A percentile compares a stretch with the other conserved stretches of the same genome.
Evolutionary conservation across 2,888 invertebrate genomes (phyloP).

Genomic region (Metalampra italica): DNA sequence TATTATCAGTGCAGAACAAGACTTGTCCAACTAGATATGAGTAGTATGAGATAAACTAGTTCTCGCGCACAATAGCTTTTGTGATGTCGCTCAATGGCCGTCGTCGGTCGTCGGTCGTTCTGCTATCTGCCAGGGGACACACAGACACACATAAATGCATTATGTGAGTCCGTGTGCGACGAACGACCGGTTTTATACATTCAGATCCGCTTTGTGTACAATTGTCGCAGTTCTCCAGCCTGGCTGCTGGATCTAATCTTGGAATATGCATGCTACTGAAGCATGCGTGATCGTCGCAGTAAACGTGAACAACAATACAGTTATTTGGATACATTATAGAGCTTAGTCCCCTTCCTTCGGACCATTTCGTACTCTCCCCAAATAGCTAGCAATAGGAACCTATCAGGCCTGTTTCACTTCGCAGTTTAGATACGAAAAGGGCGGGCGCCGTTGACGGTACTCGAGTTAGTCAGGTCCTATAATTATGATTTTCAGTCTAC

Average conservation of each 20-base stretch:
- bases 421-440: too few relatives aligned
- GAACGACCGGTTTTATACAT: slow-evolving; percentile 58
- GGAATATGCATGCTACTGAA: slow-evolving; percentile 40
- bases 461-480: too few relatives aligned
- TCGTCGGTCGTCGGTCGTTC: slow-evolving; percentile 51
- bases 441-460: too few relatives aligned
- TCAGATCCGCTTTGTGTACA: slow-evolving; percentile 46
- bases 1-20: slow-evolving; percentile 70
- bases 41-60: slow-evolving; percentile 63
- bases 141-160: slow-evolving; percentile 6
- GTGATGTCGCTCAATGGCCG: slow-evolving; percentile 54
- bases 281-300: slow-evolving; percentile 32
- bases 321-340: not conserved
- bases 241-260: slow-evolving; percentile 42
- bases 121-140: slow-evolving; percentile 16
- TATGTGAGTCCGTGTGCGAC: slow-evolving; percentile 18
- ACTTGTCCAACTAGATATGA: slow-evolving; percentile 33
- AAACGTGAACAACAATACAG: slow-evolving; percentile 16
- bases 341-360: too few relatives aligned
- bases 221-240: slow-evolving; percentile 41
- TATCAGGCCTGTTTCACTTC: too few relatives aligned
- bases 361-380: too few relatives aligned
- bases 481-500: too few relatives aligned
- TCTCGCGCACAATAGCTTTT: slow-evolving; percentile 63
- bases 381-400: too few relatives aligned